These are phyloP conservation scores for Anolis carolinensis DNA, from an alignment of 2,113 vertebrate species.

Conservation along the genomic window DNA sequence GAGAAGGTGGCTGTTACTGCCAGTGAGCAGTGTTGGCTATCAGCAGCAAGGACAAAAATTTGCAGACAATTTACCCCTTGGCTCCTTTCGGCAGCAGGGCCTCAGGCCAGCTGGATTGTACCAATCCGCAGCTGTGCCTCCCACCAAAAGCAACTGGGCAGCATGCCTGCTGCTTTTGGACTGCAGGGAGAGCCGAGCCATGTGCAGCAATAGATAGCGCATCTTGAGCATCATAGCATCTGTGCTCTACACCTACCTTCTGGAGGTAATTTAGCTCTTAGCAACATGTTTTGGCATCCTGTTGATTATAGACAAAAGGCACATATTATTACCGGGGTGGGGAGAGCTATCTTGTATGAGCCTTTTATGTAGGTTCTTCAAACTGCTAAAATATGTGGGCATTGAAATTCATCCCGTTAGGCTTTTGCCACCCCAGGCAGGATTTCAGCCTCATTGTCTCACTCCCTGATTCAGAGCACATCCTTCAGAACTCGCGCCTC, in stretches of 20 bases:
- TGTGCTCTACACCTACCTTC: neutral
- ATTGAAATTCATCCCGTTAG: neutral
- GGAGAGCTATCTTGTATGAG: neutral
- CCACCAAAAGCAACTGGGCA: neutral
- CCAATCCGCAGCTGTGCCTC: slow-evolving; percentile 12
- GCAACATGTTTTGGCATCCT: neutral
- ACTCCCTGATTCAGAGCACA: neutral
- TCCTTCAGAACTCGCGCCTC: neutral
- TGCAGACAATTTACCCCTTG: neutral
- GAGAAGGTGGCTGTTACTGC: neutral
- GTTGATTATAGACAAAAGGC: neutral
- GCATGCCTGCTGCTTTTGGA: neutral
- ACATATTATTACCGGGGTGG: too few relatives aligned
- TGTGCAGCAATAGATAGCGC: neutral
- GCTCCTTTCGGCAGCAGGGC: slow-evolving; percentile 9
- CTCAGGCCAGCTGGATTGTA: slow-evolving; percentile 33
- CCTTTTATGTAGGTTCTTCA: neutral
- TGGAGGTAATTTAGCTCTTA: slow-evolving; percentile 20
- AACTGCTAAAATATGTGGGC: neutral
- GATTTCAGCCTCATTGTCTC: accelerated
- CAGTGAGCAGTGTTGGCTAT: neutral
- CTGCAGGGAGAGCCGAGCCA: neutral
- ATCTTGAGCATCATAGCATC: neutral
- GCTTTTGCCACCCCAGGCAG: neutral
- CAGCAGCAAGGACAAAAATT: neutral